phyloP scores from a whole-genome alignment of 2,797 vertebrate genomes.

The Phyllotis vaccarum region DNA sequence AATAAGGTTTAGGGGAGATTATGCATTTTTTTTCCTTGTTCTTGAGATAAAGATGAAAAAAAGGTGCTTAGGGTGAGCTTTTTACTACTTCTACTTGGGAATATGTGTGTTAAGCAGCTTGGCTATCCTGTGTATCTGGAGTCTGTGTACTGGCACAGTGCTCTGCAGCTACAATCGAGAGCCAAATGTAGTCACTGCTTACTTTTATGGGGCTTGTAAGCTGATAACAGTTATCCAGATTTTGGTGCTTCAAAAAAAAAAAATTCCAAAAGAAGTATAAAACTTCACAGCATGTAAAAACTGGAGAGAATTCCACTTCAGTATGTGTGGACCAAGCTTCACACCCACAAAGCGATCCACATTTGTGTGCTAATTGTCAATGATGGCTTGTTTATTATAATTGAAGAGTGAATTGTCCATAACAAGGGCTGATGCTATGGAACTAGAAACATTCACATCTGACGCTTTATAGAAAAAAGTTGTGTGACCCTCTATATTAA shows the following conservation, averaged over 20 bases:
- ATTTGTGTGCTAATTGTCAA: background rate
- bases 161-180: background rate
- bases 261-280: background rate
- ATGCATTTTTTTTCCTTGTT: background rate
- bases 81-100: conserved; percentile 23
- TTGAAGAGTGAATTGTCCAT: background rate
- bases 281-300: conserved; percentile 13
- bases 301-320: conserved; percentile 41
- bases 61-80: conserved; percentile 27
- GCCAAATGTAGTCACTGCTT: background rate
- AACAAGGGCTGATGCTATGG: background rate
- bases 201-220: background rate
- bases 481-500: background rate
- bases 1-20: background rate
- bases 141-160: background rate
- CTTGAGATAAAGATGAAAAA: background rate
- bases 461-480: background rate
- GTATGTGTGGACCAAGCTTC: background rate
- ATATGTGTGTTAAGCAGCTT: background rate
- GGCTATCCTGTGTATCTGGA: background rate
- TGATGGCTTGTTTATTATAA: background rate
- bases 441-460: background rate
- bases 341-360: background rate
- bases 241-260: background rate
- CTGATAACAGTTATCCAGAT: conserved; percentile 10